Evolutionary conservation across 2,797 vertebrate species (phyloP).

Genomic region (Glossophaga mutica): DNA sequence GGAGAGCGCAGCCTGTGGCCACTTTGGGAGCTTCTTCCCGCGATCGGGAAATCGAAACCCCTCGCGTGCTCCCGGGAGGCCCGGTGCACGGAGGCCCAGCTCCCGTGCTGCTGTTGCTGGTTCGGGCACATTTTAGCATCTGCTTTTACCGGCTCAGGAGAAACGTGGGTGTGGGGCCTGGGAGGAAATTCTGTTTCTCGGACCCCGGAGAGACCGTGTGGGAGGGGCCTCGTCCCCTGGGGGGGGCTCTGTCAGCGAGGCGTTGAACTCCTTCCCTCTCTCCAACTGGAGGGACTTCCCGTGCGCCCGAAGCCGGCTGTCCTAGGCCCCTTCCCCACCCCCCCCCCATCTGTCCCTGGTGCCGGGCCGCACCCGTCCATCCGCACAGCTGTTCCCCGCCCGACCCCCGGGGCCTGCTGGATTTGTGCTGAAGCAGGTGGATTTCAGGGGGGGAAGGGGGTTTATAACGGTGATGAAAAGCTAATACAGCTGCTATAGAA

Average conservation of each 20-base stretch:
- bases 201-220: not conserved
- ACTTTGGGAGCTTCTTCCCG: not conserved
- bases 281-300: not conserved
- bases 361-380: not conserved
- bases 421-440: not conserved
- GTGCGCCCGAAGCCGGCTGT: too few relatives aligned
- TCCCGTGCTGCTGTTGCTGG: not conserved
- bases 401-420: not conserved
- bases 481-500: not conserved
- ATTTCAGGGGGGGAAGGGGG: not conserved
- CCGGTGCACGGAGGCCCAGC: not conserved
- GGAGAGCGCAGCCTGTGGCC: not conserved
- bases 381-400: not conserved
- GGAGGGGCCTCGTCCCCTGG: not conserved
- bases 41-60: not conserved
- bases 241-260: not conserved
- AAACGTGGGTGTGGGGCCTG: not conserved
- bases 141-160: not conserved
- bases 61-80: not conserved
- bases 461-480: not conserved
- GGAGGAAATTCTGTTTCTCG: not conserved
- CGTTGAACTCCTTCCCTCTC: not conserved
- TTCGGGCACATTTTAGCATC: not conserved
- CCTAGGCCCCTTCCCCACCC: not conserved
- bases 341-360: rapidly evolving